Evolutionary conservation across 2,797 vertebrate species (phyloP).

Genomic region (Tadarida brasiliensis): DNA sequence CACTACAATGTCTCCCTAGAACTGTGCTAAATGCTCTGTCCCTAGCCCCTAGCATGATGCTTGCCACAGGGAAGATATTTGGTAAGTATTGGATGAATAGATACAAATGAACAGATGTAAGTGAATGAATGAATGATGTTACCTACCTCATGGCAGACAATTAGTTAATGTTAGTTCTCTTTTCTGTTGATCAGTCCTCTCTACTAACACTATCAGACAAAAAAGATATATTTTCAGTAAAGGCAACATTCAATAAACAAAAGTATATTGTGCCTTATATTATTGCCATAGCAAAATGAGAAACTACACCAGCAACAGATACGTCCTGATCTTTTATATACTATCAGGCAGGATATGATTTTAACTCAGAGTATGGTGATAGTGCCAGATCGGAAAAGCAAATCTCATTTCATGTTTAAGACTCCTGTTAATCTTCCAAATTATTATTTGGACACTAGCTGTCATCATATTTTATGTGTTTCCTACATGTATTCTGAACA

Average conservation of each 20-base stretch:
- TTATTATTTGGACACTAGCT: constrained; percentile 57
- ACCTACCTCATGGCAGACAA: neutral
- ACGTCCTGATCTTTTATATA: neutral
- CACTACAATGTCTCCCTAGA: neutral
- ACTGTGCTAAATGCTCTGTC: neutral
- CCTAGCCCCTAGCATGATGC: neutral
- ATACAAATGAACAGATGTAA: constrained; percentile 9
- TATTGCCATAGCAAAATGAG: neutral
- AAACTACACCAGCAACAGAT: neutral
- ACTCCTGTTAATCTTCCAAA: constrained; percentile 59
- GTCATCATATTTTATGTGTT: constrained; percentile 64
- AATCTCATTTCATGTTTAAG: constrained; percentile 8
- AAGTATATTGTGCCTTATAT: neutral
- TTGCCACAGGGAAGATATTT: neutral
- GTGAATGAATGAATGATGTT: neutral
- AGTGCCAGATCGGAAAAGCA: constrained; percentile 58
- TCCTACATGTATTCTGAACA: constrained; percentile 51
- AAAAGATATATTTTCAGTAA: neutral
- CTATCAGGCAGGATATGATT: neutral
- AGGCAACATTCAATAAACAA: neutral
- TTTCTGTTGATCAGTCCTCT: neutral
- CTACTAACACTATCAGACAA: neutral
- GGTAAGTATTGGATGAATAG: neutral
- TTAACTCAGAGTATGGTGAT: constrained; percentile 21
- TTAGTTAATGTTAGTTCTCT: neutral